A percentile compares a stretch with the other conserved stretches of the same genome.
These are phyloP conservation scores for Rhincodon typus DNA, from an alignment of 2,797 vertebrate species.

Conservation along the genomic window DNA sequence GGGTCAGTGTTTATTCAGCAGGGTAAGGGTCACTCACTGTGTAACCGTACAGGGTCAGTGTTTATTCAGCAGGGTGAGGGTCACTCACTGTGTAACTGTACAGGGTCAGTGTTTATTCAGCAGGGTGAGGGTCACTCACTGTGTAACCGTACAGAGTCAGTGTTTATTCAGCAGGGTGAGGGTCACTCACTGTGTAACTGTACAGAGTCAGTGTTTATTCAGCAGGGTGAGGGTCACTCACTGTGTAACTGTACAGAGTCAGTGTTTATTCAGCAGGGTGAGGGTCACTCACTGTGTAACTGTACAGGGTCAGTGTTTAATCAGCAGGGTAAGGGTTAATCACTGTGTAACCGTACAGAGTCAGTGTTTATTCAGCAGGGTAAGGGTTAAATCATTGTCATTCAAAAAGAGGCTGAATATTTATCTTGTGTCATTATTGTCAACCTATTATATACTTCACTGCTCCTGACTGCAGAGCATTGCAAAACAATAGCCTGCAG, in stretches of 20 bases:
- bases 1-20: too few species aligned
- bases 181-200: not conserved
- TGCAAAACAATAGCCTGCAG: not conserved
- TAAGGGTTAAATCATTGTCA: not conserved
- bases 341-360: not conserved
- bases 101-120: too few species aligned
- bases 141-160: too few species aligned
- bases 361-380: not conserved
- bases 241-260: not conserved
- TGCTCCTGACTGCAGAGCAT: not conserved
- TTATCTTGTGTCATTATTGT: not conserved
- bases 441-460: not conserved
- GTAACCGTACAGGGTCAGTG: too few species aligned
- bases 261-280: not conserved
- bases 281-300: not conserved
- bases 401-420: not conserved
- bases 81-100: too few species aligned
- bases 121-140: too few species aligned
- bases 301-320: too few species aligned
- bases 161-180: not conserved
- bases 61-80: too few species aligned
- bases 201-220: too few species aligned
- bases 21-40: too few species aligned
- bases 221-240: not conserved
- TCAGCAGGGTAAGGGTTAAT: too few species aligned